A percentile compares a stretch with the other conserved stretches of the same genome.
phyloP scores from a whole-genome alignment of 2,113 vertebrate species.

The Marcusenius ussheri region DNA sequence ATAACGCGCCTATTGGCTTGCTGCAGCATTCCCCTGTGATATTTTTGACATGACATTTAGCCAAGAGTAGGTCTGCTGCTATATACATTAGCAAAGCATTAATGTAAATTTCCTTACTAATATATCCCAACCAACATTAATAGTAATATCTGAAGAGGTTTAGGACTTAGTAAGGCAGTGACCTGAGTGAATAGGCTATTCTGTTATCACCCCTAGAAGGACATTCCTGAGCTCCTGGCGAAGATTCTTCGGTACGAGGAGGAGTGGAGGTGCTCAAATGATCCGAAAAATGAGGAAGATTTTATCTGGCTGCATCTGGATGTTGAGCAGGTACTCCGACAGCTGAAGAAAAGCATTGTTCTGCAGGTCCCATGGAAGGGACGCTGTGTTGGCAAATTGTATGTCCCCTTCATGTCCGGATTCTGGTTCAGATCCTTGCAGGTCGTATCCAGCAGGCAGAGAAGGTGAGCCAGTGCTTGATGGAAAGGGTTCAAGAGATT shows the following conservation, averaged over 20 bases:
- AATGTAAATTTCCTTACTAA: neutral
- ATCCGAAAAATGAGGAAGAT: conserved; percentile 23
- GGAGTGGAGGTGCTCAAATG: neutral
- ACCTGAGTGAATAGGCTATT: neutral
- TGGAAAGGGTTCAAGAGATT: neutral
- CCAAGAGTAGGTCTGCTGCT: neutral
- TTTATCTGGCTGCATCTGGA: conserved; percentile 42
- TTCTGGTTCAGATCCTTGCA: conserved; percentile 34
- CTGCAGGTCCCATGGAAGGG: neutral
- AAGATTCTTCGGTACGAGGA: conserved; percentile 22
- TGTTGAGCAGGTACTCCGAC: conserved; percentile 41
- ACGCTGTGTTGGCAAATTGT: neutral
- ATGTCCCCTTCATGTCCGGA: neutral
- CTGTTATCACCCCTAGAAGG: neutral
- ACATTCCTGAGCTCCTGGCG: conserved; percentile 8
- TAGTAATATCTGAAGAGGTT: neutral
- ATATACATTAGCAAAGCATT: neutral
- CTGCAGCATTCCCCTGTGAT: neutral
- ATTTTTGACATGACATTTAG: neutral
- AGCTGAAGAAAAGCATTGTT: neutral
- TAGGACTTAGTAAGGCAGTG: neutral
- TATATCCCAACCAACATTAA: neutral
- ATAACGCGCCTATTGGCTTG: neutral
- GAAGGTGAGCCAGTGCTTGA: conserved; percentile 20
- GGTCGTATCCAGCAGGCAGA: neutral